Conservation (phyloP, 1,140 invertebrate genomes). For the Conopomorpha cramerella region DNA sequence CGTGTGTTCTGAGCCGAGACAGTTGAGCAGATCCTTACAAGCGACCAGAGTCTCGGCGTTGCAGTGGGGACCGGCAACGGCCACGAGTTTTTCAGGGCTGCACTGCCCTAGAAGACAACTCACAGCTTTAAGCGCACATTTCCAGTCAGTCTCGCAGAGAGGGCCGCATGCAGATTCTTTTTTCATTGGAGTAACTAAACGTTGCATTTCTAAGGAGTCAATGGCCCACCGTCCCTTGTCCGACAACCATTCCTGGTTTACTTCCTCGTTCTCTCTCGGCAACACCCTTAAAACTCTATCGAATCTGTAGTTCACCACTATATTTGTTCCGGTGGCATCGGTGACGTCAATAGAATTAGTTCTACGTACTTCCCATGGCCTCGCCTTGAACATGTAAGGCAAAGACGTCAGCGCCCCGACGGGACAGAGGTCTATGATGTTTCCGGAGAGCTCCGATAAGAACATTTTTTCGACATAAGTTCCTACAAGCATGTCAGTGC, state of each 20-base stretch:
- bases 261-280: conserved; percentile 73
- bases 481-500: conserved; percentile 77
- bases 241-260: conserved; percentile 83
- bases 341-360: conserved; percentile 76
- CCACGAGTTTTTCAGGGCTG: conserved; percentile 54
- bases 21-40: conserved; percentile 75
- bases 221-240: conserved; percentile 79
- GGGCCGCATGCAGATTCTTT: conserved; percentile 51
- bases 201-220: conserved; percentile 77
- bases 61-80: conserved; percentile 68
- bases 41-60: conserved; percentile 72
- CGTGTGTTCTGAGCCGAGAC: conserved; percentile 63
- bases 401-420: conserved; percentile 98
- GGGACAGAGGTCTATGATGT: conserved; percentile 98
- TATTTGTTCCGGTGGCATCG: conserved; percentile 78
- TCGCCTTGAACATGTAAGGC: conserved; percentile 86
- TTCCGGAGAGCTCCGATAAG: conserved; percentile 95
- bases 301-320: conserved; percentile 70
- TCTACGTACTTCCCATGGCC: conserved; percentile 67
- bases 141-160: conserved; percentile 67
- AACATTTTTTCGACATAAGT: conserved; percentile 99
- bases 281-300: conserved; percentile 75
- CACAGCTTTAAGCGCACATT: conserved; percentile 63
- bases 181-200: conserved; percentile 72
- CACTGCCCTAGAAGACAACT: conserved; percentile 36